phyloP scores from a whole-genome alignment of 2,888 invertebrate genomes.

The Iselma pallidipennis region DNA sequence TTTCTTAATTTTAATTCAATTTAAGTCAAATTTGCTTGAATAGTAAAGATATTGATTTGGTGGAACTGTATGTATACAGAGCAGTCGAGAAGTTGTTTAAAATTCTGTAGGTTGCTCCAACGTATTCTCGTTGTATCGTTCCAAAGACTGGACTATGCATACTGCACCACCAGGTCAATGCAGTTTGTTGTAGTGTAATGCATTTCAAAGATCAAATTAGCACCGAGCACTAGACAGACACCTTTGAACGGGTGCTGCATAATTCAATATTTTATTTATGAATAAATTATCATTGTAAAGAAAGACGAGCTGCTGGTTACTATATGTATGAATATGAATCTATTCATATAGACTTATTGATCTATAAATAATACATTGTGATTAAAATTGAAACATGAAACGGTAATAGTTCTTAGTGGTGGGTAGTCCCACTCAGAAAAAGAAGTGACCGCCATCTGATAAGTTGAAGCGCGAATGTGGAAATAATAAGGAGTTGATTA shows the following conservation, averaged over 20 bases:
- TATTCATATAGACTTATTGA: neutral
- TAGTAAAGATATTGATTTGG: too few species aligned
- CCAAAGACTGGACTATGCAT: slow-evolving; percentile 18
- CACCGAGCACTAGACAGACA: slow-evolving; percentile 5
- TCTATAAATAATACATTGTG: neutral
- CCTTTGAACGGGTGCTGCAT: slow-evolving; percentile 19
- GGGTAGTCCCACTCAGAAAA: neutral
- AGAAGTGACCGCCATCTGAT: slow-evolving; percentile 8
- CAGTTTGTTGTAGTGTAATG: slow-evolving; percentile 26
- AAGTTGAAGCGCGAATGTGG: slow-evolving; percentile 12
- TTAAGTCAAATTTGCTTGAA: too few species aligned
- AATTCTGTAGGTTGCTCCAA: neutral
- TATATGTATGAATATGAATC: neutral
- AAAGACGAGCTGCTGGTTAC: neutral
- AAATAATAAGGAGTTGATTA: slow-evolving; percentile 20
- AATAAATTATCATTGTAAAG: slow-evolving; percentile 6
- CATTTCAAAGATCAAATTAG: slow-evolving; percentile 30
- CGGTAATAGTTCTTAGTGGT: neutral
- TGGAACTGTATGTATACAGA: neutral
- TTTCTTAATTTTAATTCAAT: too few species aligned
- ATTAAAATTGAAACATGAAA: neutral
- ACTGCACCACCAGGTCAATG: slow-evolving; percentile 24
- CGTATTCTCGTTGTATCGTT: neutral
- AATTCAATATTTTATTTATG: slow-evolving; percentile 23
- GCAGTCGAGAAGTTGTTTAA: neutral